Percentiles rank a stretch among this genome's conserved stretches.
These are phyloP conservation scores for Mugil cephalus DNA, from an alignment of 2,113 vertebrate genomes.

Conservation along the genomic window DNA sequence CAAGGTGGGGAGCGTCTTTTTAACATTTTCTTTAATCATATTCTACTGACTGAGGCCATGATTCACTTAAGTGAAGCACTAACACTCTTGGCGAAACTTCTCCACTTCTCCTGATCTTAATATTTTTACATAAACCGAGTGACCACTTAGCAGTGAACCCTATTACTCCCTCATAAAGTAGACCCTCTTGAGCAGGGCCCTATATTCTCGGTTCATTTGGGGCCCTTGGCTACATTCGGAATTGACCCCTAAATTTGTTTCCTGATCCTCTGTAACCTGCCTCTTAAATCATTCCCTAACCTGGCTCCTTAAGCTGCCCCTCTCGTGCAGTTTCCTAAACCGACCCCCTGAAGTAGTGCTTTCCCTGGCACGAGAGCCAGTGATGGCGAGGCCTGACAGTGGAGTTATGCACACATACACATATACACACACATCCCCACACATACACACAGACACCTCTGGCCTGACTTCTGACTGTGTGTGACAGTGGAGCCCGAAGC, in stretches of 20 bases:
- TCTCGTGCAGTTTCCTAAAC: conserved; percentile 31
- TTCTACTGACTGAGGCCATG: neutral
- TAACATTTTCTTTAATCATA: neutral
- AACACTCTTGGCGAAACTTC: neutral
- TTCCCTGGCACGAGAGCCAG: conserved; percentile 21
- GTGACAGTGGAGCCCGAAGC: conserved; percentile 70
- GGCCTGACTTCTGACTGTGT: conserved; percentile 70
- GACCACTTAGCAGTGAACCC: neutral
- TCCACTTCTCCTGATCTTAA: neutral
- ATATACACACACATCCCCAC: conserved; percentile 39
- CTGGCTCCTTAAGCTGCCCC: conserved; percentile 24
- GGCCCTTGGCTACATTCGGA: neutral
- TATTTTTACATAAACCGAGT: neutral
- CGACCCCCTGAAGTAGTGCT: conserved; percentile 37
- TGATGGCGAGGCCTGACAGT: conserved; percentile 46
- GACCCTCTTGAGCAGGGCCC: neutral
- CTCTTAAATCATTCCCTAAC: conserved; percentile 13
- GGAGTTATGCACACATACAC: conserved; percentile 36
- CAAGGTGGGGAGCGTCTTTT: conserved; percentile 85
- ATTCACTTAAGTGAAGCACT: neutral
- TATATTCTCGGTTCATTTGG: neutral
- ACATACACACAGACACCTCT: conserved; percentile 40
- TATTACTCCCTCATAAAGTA: neutral
- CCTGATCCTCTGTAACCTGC: conserved; percentile 7
- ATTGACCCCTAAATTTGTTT: conserved; percentile 37